Percentiles rank a stretch among this genome's conserved stretches.
phyloP scores from a whole-genome alignment of 2,113 vertebrate genomes.

The Perca schrenkii region DNA sequence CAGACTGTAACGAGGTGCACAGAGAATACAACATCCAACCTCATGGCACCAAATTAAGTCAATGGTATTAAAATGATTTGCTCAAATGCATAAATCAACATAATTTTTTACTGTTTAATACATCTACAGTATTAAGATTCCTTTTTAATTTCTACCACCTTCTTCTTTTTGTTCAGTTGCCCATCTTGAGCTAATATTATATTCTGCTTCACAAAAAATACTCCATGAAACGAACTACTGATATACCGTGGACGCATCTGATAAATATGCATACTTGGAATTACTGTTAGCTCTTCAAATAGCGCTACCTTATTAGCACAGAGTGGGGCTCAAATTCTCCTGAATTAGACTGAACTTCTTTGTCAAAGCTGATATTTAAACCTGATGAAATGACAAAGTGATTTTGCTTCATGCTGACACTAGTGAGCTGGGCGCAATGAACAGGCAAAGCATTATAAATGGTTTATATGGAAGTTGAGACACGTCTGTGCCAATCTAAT shows the following conservation, averaged over 20 bases:
- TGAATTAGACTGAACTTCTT: not conserved
- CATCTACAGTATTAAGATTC: too few species aligned
- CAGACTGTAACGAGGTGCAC: not conserved
- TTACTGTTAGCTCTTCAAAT: not conserved
- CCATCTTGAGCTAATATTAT: not conserved
- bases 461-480: not conserved
- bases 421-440: not conserved
- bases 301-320: not conserved
- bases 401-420: not conserved
- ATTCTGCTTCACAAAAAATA: not conserved
- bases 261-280: not conserved
- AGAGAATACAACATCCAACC: not conserved
- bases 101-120: not conserved
- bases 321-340: not conserved
- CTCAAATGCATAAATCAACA: not conserved
- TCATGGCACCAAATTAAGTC: not conserved
- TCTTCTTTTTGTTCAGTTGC: not conserved
- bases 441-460: not conserved
- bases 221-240: not conserved
- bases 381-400: constrained; percentile 17
- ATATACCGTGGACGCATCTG: not conserved
- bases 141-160: too few species aligned
- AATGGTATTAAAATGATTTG: not conserved
- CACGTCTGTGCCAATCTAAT: not conserved
- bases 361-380: not conserved